A percentile compares a stretch with the other conserved stretches of the same genome.
Evolutionary conservation across 2,888 invertebrate genomes (phyloP).

Genomic region (Stenchaetothrips biformis): DNA sequence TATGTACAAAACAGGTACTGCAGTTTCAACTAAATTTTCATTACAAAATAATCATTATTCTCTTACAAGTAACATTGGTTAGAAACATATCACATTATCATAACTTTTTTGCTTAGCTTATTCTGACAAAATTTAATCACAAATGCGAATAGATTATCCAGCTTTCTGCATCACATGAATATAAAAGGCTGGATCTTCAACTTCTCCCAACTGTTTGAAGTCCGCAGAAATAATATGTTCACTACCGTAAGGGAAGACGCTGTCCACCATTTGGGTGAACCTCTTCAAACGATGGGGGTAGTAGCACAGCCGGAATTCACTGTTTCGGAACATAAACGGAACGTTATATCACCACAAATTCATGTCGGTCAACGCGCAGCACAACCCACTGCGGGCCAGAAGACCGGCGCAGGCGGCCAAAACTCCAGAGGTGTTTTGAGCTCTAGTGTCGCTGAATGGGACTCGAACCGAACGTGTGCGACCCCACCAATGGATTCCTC

Average conservation of each 20-base stretch:
- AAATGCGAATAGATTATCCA: constrained; percentile 4
- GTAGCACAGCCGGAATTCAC: constrained; percentile 81
- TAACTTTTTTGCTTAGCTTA: background rate
- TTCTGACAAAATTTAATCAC: background rate
- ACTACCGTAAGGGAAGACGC: constrained; percentile 61
- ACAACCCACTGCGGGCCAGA: too few relatives aligned
- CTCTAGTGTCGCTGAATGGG: too few relatives aligned
- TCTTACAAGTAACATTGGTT: too few relatives aligned
- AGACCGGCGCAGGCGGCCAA: too few relatives aligned
- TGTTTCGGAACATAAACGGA: constrained; percentile 42
- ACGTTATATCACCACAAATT: too few relatives aligned
- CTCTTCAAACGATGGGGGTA: constrained; percentile 73
- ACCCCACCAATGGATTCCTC: too few relatives aligned
- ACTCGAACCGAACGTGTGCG: too few relatives aligned
- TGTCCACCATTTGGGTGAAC: constrained; percentile 66
- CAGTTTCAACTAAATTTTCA: background rate
- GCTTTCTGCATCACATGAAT: constrained; percentile 75
- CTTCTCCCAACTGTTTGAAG: constrained; percentile 64
- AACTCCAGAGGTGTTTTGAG: too few relatives aligned
- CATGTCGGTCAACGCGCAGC: too few relatives aligned
- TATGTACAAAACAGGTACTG: background rate
- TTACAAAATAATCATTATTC: background rate
- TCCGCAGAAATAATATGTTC: constrained; percentile 73
- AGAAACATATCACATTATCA: background rate
- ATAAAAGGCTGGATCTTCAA: constrained; percentile 70